A percentile compares a stretch with the other conserved stretches of the same genome.
Conservation (phyloP, 2,888 invertebrate genomes). For the Sinohyriopsis cumingii region DNA sequence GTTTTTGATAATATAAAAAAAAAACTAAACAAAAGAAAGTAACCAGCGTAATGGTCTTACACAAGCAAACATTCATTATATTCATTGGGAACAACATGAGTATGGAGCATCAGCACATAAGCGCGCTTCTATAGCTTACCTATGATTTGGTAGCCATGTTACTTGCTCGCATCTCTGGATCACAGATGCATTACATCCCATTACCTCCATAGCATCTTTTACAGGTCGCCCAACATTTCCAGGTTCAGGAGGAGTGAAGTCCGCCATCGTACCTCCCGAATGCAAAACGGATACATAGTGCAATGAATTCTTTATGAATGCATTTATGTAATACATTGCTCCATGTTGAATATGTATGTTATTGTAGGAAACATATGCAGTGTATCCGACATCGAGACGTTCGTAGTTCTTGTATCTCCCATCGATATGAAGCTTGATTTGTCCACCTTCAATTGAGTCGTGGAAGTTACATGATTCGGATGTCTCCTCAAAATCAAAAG, state of each 20-base stretch:
- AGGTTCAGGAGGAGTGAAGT: constrained; percentile 53
- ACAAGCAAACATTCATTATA: too few species aligned
- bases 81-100: too few species aligned
- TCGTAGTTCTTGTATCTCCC: constrained; percentile 50
- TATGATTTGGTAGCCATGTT: constrained; percentile 42
- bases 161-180: constrained; percentile 44
- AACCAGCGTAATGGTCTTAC: too few species aligned
- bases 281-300: constrained; percentile 42
- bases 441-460: constrained; percentile 42
- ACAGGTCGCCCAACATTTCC: constrained; percentile 32
- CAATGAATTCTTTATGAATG: constrained; percentile 39
- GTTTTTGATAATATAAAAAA: too few species aligned
- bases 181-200: constrained; percentile 44
- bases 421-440: constrained; percentile 37
- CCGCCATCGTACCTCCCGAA: constrained; percentile 47
- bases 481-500: constrained; percentile 51
- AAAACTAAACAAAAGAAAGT: too few species aligned
- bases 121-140: constrained; percentile 23
- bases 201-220: constrained; percentile 29
- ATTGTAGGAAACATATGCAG: constrained; percentile 32
- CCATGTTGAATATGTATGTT: constrained; percentile 41
- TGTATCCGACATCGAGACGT: constrained; percentile 44
- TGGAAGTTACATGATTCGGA: constrained; percentile 50
- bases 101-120: not conserved
- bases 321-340: constrained; percentile 46